phyloP scores from a whole-genome alignment of 2,797 vertebrate genomes.

The Etheostoma nigrum region DNA sequence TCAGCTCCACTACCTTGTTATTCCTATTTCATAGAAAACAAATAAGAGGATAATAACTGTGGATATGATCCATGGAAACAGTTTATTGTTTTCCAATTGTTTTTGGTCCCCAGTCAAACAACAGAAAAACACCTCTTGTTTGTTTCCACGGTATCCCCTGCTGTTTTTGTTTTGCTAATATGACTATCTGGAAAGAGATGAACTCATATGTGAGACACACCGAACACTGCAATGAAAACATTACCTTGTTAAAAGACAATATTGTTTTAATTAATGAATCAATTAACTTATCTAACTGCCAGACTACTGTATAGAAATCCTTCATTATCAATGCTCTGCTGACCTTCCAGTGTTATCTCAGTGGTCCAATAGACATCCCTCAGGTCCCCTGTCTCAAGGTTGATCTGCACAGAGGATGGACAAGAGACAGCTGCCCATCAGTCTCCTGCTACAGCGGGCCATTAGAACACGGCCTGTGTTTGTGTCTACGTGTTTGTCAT shows the following conservation, averaged over 20 bases:
- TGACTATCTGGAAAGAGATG: constrained; percentile 47
- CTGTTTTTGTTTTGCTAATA: constrained; percentile 66
- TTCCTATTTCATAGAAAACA: constrained; percentile 70
- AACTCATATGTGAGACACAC: constrained; percentile 40
- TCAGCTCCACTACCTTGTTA: constrained; percentile 72
- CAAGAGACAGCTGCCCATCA: constrained; percentile 83
- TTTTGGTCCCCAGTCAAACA: constrained; percentile 66
- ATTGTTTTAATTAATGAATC: constrained; percentile 74
- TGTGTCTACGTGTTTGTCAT: constrained; percentile 77
- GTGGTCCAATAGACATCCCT: constrained; percentile 52
- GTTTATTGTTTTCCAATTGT: constrained; percentile 72
- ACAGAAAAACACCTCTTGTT: constrained; percentile 79
- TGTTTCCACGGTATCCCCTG: constrained; percentile 45
- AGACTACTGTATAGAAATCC: constrained; percentile 60
- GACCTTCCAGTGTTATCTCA: constrained; percentile 64
- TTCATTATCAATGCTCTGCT: constrained; percentile 71
- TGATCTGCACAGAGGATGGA: constrained; percentile 71
- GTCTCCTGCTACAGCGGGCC: constrained; percentile 75
- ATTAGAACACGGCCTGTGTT: constrained; percentile 76
- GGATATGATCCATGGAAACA: constrained; percentile 65
- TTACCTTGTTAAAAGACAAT: constrained; percentile 70
- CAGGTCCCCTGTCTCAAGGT: constrained; percentile 77
- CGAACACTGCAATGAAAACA: constrained; percentile 42
- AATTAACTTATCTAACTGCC: constrained; percentile 67
- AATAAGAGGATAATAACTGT: constrained; percentile 81